These are phyloP conservation scores for Rhizoglyphus robini DNA, from an alignment of 1,140 invertebrate species.

Conservation along the genomic window DNA sequence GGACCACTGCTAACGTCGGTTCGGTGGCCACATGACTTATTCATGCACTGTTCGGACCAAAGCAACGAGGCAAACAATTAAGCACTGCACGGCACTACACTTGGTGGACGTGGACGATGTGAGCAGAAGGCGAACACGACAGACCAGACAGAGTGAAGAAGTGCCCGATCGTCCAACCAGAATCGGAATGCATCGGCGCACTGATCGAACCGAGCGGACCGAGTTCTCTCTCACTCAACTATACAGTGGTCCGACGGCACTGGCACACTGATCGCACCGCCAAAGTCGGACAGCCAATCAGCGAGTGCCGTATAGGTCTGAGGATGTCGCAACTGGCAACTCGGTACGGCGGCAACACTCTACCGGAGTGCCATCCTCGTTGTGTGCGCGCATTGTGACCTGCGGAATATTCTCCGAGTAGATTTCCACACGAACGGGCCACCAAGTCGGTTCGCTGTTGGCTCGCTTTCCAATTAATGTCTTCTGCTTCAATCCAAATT, in stretches of 20 bases:
- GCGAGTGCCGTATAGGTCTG: conserved; percentile 1
- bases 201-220: not conserved
- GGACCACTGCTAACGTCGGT: not conserved
- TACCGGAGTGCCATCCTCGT: conserved; percentile 5
- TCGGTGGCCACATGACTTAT: not conserved
- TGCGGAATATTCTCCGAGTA: not conserved
- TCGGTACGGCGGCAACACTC: no score
- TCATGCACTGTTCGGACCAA: not conserved
- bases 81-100: no score
- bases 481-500: no score
- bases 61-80: not conserved
- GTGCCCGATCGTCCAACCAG: no score
- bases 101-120: no score
- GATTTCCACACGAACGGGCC: no score
- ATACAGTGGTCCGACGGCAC: not conserved
- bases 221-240: not conserved
- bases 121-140: no score
- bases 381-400: no score
- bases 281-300: conserved; percentile 10
- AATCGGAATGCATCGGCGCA: not conserved
- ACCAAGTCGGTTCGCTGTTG: no score
- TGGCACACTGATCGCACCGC: not conserved
- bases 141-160: no score
- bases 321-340: conserved; percentile 11
- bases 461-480: no score